These are phyloP conservation scores for Bergia sp. DNA, from an alignment of 92 coral and sea anemone genomes.

Conservation along the genomic window DNA sequence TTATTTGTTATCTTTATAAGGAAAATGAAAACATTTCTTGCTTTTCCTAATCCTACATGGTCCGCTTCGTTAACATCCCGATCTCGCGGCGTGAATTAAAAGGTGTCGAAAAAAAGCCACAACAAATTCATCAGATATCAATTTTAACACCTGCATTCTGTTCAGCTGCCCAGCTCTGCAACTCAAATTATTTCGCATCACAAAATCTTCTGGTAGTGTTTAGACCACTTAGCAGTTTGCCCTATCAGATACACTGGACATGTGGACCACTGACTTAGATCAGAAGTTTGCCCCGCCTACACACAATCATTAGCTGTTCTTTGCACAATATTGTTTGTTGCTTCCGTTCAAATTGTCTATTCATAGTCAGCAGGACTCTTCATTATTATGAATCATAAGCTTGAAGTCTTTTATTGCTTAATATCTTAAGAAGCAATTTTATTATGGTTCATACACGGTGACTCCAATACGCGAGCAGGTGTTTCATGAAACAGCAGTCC, in stretches of 20 bases:
- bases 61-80: too few species aligned
- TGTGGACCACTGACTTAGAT: background rate
- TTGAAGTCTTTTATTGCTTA: too few species aligned
- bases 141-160: too few species aligned
- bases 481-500: slow-evolving; percentile 21
- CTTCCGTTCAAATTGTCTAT: background rate
- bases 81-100: too few species aligned
- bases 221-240: background rate
- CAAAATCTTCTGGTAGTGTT: background rate
- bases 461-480: background rate
- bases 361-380: background rate
- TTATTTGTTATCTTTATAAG: too few species aligned
- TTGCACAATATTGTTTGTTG: background rate
- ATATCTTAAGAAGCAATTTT: background rate
- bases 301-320: background rate
- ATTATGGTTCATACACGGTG: background rate
- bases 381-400: too few species aligned
- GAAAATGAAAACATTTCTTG: too few species aligned
- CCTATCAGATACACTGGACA: background rate
- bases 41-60: too few species aligned
- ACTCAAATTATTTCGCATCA: too few species aligned
- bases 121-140: too few species aligned
- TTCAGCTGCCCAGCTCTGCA: too few species aligned
- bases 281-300: background rate
- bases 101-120: too few species aligned